Evolutionary conservation across 2,888 invertebrate genomes (phyloP).

Genomic region (Habrosyne pyritoides): DNA sequence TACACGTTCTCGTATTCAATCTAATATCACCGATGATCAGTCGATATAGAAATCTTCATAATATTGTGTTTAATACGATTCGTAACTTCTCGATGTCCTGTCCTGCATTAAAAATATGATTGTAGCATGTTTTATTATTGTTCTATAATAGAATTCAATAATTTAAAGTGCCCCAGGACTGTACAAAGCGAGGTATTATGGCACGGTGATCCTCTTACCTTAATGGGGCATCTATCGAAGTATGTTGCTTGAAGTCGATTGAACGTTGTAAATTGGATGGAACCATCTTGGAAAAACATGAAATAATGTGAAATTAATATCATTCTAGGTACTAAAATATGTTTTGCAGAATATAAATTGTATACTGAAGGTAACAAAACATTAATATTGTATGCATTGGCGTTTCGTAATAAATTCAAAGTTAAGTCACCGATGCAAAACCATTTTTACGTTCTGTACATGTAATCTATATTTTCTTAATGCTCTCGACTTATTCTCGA

Average conservation of each 20-base stretch:
- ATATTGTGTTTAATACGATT: conserved; percentile 17
- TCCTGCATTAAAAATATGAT: not conserved
- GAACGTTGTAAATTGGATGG: conserved; percentile 7
- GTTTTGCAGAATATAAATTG: not conserved
- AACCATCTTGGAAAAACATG: not conserved
- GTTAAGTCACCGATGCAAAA: conserved; percentile 38
- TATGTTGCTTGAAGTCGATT: conserved; percentile 36
- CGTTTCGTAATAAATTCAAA: conserved; percentile 32
- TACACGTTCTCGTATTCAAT: conserved; percentile 27
- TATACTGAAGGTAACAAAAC: not conserved
- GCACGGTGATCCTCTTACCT: conserved; percentile 70
- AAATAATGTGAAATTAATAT: not conserved
- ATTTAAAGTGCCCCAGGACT: conserved; percentile 40
- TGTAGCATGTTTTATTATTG: not conserved
- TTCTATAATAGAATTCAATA: conserved; percentile 26
- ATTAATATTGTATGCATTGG: not conserved
- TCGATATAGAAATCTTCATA: conserved; percentile 7
- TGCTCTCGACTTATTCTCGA: conserved; percentile 65
- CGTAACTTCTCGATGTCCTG: not conserved
- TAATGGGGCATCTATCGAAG: conserved; percentile 56
- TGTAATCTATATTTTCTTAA: conserved; percentile 73
- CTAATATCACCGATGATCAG: conserved; percentile 14
- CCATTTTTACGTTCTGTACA: conserved; percentile 57
- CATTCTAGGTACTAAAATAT: not conserved
- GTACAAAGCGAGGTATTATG: conserved; percentile 52